Conservation (phyloP, 1,140 invertebrate species). For the Teleogryllus occipitalis region DNA sequence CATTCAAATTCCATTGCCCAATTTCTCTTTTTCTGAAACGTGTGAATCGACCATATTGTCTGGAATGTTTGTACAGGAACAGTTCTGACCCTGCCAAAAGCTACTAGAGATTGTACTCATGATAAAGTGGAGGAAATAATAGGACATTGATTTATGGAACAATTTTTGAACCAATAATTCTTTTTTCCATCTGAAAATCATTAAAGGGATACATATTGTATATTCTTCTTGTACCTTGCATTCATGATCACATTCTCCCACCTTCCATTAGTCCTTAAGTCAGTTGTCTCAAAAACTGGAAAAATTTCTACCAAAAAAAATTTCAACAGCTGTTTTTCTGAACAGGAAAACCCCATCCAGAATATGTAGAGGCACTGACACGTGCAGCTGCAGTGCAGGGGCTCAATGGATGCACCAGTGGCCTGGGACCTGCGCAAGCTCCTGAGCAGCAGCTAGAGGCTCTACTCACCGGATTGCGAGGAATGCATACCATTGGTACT, state of each 20-base stretch:
- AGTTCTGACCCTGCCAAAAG: no score
- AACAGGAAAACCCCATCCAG: conserved; percentile 35
- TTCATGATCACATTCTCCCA: neutral
- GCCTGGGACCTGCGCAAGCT: conserved; percentile 34
- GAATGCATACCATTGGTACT: conserved; percentile 7
- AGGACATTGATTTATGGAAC: no score
- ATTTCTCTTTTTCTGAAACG: no score
- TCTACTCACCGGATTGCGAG: conserved; percentile 30
- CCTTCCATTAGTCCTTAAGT: neutral
- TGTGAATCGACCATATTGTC: no score
- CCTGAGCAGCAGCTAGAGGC: conserved; percentile 39
- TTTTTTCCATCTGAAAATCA: neutral
- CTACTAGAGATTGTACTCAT: no score
- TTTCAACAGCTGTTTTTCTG: conserved; percentile 16
- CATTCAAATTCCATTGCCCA: no score
- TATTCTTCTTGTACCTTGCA: neutral
- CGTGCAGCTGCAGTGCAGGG: conserved; percentile 35
- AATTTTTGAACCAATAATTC: no score
- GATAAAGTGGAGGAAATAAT: no score
- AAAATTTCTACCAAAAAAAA: neutral
- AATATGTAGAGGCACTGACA: conserved; percentile 39
- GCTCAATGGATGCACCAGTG: conserved; percentile 31
- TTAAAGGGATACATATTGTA: neutral
- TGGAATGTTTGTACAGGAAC: no score
- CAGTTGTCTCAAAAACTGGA: neutral